A percentile compares a stretch with the other conserved stretches of the same genome.
phyloP scores from a whole-genome alignment of 2,888 invertebrate species.

The Piscicola geometra region DNA sequence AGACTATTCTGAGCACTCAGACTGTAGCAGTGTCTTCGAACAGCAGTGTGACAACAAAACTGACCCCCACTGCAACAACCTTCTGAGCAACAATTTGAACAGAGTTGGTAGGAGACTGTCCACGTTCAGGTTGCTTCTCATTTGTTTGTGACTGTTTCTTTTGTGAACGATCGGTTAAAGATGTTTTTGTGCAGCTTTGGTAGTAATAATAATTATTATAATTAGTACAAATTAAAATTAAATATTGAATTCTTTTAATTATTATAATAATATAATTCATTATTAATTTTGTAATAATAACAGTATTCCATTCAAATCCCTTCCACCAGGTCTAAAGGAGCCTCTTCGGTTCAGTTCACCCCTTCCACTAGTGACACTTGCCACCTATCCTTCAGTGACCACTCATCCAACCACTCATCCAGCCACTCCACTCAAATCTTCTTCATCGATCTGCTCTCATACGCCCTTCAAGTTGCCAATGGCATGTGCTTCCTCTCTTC shows the following conservation, averaged over 20 bases:
- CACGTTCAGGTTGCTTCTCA: background rate
- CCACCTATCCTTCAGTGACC: background rate
- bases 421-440: slow-evolving; percentile 61
- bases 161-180: too few species aligned
- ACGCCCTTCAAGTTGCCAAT: slow-evolving; percentile 90
- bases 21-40: background rate
- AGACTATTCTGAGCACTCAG: background rate
- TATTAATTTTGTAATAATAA: background rate
- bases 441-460: slow-evolving; percentile 85
- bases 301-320: background rate
- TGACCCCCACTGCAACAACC: background rate
- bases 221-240: too few species aligned
- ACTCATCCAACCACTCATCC: background rate
- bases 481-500: slow-evolving; percentile 98
- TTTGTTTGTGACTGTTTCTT: too few species aligned
- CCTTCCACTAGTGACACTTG: too few species aligned
- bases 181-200: too few species aligned
- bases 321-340: background rate
- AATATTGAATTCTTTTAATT: too few species aligned
- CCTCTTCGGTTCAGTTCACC: too few species aligned
- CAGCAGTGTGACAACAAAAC: background rate
- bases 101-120: background rate
- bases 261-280: background rate
- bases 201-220: too few species aligned
- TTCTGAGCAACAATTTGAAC: background rate